phyloP scores from a whole-genome alignment of 2,797 vertebrate genomes.

The Falco peregrinus region DNA sequence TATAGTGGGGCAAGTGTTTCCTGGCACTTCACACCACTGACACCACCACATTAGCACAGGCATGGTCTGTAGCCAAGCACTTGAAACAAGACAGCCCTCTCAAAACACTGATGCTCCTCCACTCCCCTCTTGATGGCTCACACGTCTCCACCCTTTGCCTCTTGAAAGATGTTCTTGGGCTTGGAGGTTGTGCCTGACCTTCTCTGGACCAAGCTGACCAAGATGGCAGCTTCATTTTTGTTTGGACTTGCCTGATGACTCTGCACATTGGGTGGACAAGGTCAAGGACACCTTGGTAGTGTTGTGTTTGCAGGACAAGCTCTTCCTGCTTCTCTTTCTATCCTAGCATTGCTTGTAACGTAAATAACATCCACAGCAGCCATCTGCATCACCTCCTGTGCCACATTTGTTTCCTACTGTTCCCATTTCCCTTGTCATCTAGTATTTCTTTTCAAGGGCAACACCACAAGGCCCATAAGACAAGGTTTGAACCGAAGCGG shows the following conservation, averaged over 20 bases:
- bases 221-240: neutral
- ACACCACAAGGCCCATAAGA: neutral
- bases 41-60: neutral
- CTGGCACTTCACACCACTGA: neutral
- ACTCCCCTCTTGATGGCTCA: neutral
- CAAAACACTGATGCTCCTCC: neutral
- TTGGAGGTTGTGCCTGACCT: neutral
- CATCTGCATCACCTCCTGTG: neutral
- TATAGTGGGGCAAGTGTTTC: neutral
- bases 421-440: neutral
- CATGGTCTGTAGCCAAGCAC: neutral
- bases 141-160: neutral
- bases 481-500: neutral
- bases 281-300: neutral
- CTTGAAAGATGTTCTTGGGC: fast-evolving
- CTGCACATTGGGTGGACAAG: too few relatives aligned
- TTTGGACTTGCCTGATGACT: neutral
- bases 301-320: neutral
- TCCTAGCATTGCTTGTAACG: fast-evolving
- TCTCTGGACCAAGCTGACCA: neutral
- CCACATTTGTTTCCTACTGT: neutral
- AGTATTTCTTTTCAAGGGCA: neutral
- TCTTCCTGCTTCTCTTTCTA: neutral
- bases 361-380: neutral
- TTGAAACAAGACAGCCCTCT: neutral